A percentile compares a stretch with the other conserved stretches of the same genome.
These are phyloP conservation scores for Nysson spinosus DNA, from an alignment of 2,888 invertebrate genomes.

Conservation along the genomic window DNA sequence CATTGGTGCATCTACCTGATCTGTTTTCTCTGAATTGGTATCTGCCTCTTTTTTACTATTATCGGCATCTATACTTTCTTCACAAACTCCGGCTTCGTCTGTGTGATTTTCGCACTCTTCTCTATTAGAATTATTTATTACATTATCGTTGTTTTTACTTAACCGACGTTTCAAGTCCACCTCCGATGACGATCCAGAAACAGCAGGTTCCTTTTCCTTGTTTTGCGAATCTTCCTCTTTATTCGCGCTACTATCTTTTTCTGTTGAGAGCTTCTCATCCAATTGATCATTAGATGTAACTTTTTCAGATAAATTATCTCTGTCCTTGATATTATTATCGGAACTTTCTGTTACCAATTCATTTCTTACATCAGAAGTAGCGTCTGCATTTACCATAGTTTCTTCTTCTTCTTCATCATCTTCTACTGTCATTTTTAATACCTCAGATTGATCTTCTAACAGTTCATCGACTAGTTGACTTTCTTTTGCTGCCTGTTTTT, in stretches of 20 bases:
- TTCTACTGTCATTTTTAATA: conserved; percentile 20
- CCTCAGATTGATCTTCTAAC: conserved; percentile 7
- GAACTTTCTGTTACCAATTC: too few species aligned
- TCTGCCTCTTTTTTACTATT: background rate
- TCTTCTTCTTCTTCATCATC: conserved; percentile 43
- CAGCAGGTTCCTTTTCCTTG: too few species aligned
- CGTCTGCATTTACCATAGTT: too few species aligned
- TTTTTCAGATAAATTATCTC: background rate
- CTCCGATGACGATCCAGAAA: too few species aligned
- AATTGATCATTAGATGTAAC: conserved; percentile 3
- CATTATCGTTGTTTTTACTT: too few species aligned
- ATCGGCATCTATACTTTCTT: background rate
- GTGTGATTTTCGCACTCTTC: conserved; percentile 2
- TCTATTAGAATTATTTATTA: background rate
- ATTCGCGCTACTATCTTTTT: conserved; percentile 3
- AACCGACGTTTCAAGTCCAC: too few species aligned
- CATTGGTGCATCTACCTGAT: conserved; percentile 7
- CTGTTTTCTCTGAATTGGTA: background rate
- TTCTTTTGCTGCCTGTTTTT: background rate
- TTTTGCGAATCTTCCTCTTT: background rate
- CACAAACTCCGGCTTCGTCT: background rate
- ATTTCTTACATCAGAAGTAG: too few species aligned
- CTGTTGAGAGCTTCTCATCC: background rate
- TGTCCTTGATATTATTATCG: background rate
- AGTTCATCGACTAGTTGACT: background rate